Evolutionary conservation across 2,113 vertebrate genomes (phyloP), one percentile per base, ranked within the genome.

Genomic region (Xerus inauris): DNA sequence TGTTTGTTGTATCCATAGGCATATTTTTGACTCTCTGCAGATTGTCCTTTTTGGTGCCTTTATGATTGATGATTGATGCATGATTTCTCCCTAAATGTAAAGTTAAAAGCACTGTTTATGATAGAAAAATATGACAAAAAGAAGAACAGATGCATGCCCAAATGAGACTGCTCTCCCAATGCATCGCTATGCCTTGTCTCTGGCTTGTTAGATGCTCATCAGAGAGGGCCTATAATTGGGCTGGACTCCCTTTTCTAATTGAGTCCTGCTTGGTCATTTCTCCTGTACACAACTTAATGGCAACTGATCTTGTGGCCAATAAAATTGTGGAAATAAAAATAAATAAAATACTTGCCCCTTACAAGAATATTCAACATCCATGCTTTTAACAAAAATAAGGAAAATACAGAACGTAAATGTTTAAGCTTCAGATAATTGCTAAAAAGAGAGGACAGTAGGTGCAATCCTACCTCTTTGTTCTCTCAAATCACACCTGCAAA

Each of bases 251-350:
- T 83, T 75, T 91, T 59, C 26, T 92, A 35, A 71, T 65, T 47
- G 72, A 49, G 24, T 85, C 54, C 57, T 19, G 32, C 16, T 81
- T 3, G 9, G 26, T 89, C 42, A 86, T 89, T 80, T 80, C 42
- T 89, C 47, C 57, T 51, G 7, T 47, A 72, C 0, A 47, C 14
- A 51, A 24, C 22, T 17, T 6, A 16, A 13, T 86, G 47, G 57
- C n/a, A 51, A 64, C 6, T 38, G 14, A 67, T 87, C 42, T 80
- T 94, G 20, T 57, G 7, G 7, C 54, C 22, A 57, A 57, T 57
- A 93, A 2, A 90, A 6, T 76, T 94, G 13, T 54, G 69, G 17
- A 69, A 89, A 91, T 91, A 45, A 92, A 96, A 42, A 64, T 72
- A 77, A 75, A 65, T 38, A 82, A 62, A 86, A 64, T 62, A 57